Evolutionary conservation across 2,888 invertebrate genomes (phyloP), one percentile per base, ranked within the genome.

Genomic region (Subacronicta megacephala): DNA sequence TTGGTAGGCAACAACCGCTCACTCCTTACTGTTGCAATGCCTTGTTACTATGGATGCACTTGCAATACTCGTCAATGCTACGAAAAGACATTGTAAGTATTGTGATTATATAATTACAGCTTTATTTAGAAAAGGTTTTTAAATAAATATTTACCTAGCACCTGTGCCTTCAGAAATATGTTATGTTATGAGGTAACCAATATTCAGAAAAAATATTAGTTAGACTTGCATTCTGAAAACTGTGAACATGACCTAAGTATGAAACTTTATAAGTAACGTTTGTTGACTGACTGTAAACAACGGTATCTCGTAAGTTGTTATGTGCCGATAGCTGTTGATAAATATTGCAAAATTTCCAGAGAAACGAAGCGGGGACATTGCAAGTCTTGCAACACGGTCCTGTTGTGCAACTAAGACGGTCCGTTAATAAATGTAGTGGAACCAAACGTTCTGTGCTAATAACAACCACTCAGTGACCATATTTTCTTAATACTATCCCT

Each of bases 361-460:
- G 72, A 79, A 80, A 70, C 60, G 58, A 72, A 75, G 64, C 70
- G 70, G 67, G 77, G 78, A 78, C 81, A 82, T 85, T 83, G 78
- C 83, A 72, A 81, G 82, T 83, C 61, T 85, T 83, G 78, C 83
- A 72, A 81, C 82, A 84, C 61, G 50, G 66, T 82, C 82, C 80
- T 80, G 83, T 83, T 81, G 83, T 75, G 80, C 82, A 86, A 84
- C 81, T 75, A 65, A 72, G 76, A 78, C 78, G 72, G 68, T 71
- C 81, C 81, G 84, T 81, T 84, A 83, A 80, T 77, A 77, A 79
- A 68, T 61, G 78, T 87, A 86, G 83, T 72, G 80, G 67, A 67
- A 85, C 86, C 85, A 87, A 71, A 66, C 69, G 59, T 66, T 76
- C 56, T 61, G 62, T 62, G 64, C 65, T 62, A 54, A 50, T 61